Evolutionary conservation across 2,113 vertebrate species (phyloP), one percentile per base, ranked within the genome.

Genomic region (Hypomesus transpacificus): DNA sequence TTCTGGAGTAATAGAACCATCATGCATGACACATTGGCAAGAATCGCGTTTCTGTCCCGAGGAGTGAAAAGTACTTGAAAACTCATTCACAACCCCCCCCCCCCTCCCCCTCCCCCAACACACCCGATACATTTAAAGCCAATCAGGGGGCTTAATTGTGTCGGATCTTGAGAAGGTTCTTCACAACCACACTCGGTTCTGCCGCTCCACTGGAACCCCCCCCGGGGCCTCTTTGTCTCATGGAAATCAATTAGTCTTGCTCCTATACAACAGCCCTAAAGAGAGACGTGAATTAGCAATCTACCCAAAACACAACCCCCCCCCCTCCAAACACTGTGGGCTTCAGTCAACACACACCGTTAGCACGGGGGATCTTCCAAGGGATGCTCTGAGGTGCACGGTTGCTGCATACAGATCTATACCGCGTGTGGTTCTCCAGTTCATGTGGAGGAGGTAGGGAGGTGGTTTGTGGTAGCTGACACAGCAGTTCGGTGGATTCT

Each of bases 191-290:
- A 57, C 64, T 84, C 83, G 76, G 73, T 78, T 74, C 77, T 67
- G 8, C 17, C n/a, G 66, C 73, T 80, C 57, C 73, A 74, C 72
- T 64, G 24, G 24, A 26, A 2, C 14, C 2, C 18, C 31, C 50
- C 56, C 31, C 34, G 17, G 46, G 66, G 80, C 70, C 71, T 75
- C 78, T 85, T 86, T 82, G 70, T 79, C 58, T 62, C 70, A 62
- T 60, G 75, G 71, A 77, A 85, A 76, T 81, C 70, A 75, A 84
- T 88, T 86, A 80, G 78, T 68, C 75, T 60, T 3, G 52, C 77
- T 76, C 86, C 69, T 61, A 76, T 74, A 68, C 54, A 80, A 75
- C 65, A 66, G 64, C 34, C 24, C 70, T 83, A 70, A 82, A 81
- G 70, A 76, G 60, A 63, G 34, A 39, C 20, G 31, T 21, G n/a